Conservation (phyloP, 2,113 vertebrate species). For the Pangasianodon hypophthalmus region DNA sequence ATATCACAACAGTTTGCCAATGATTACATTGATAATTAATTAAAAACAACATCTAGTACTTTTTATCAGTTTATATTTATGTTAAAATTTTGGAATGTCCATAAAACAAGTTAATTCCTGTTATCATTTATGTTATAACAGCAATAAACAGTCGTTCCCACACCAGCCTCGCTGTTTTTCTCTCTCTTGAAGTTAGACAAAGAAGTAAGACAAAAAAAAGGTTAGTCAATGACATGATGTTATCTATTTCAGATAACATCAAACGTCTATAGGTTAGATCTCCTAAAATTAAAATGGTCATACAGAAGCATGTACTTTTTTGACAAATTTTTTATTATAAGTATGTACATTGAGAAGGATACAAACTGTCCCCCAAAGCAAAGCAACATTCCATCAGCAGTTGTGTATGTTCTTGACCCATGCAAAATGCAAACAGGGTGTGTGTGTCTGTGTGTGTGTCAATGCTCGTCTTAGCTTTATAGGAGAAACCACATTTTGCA, state of each 20-base stretch:
- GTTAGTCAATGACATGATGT: background rate
- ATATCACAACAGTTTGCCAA: background rate
- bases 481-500: constrained; percentile 56
- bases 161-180: background rate
- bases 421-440: constrained; percentile 22
- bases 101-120: background rate
- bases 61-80: background rate
- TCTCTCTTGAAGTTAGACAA: background rate
- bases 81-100: background rate
- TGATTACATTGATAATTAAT: background rate
- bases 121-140: background rate
- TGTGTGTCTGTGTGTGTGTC: background rate
- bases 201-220: background rate
- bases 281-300: background rate
- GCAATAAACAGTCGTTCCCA: background rate
- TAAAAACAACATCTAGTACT: background rate
- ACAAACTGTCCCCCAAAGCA: background rate
- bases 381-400: background rate
- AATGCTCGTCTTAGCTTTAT: constrained; percentile 5
- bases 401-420: constrained; percentile 34
- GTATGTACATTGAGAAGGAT: too few relatives aligned
- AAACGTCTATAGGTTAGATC: background rate
- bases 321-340: background rate
- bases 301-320: background rate
- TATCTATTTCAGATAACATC: background rate